Evolutionary conservation across 2,797 vertebrate species (phyloP).

Genomic region (Mallotus villosus): DNA sequence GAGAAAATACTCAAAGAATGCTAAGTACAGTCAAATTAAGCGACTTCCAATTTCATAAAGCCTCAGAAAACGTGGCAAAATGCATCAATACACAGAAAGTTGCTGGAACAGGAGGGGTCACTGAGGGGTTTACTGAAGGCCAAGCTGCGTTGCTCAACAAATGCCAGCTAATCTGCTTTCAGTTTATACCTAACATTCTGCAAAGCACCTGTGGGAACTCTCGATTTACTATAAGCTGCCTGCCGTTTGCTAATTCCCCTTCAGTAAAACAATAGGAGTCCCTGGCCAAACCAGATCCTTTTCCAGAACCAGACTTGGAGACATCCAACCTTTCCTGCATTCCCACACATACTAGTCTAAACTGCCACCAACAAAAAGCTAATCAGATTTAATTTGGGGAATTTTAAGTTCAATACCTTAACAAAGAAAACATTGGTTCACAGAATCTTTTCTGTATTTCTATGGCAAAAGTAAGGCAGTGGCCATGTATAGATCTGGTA

Average conservation of each 20-base stretch:
- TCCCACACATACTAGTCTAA: conserved; percentile 35
- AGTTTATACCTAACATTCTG: conserved; percentile 66
- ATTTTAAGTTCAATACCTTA: background rate
- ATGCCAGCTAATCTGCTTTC: conserved; percentile 72
- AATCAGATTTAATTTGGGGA: background rate
- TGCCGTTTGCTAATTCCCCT: conserved; percentile 58
- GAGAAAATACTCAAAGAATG: conserved; percentile 6
- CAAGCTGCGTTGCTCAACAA: conserved; percentile 60
- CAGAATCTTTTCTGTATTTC: background rate
- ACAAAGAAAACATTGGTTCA: background rate
- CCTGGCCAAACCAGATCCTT: conserved; percentile 37
- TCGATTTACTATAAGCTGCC: conserved; percentile 52
- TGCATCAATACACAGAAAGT: conserved; percentile 23
- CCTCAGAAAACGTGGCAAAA: conserved; percentile 3
- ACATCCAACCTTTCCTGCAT: conserved; percentile 34
- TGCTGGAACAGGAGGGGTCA: conserved; percentile 36
- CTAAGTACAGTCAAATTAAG: conserved; percentile 4
- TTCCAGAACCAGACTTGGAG: conserved; percentile 31
- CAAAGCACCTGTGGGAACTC: conserved; percentile 74
- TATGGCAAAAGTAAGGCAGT: too few relatives aligned
- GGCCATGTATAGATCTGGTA: background rate
- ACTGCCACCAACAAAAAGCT: background rate
- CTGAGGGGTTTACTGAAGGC: conserved; percentile 47
- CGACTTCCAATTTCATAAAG: background rate
- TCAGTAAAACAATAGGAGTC: conserved; percentile 53